Conservation (phyloP, 2,113 vertebrate genomes). For the Pollachius pollachius region DNA sequence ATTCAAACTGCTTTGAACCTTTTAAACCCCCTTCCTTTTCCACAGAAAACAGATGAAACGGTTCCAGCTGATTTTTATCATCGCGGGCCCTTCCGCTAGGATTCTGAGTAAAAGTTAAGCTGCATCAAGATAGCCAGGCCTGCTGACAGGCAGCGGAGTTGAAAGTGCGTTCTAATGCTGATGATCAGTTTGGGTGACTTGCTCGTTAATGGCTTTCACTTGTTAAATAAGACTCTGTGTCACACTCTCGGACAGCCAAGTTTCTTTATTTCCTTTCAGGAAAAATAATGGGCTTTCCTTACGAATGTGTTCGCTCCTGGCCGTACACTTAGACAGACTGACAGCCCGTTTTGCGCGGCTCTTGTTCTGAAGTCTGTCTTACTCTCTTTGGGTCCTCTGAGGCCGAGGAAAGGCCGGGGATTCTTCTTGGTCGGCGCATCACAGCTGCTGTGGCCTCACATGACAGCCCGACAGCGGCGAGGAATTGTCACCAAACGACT, state of each 20-base stretch:
- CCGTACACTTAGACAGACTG: slow-evolving; percentile 32
- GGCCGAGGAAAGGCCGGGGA: slow-evolving; percentile 18
- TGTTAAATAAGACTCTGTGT: slow-evolving; percentile 30
- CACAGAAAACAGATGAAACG: slow-evolving; percentile 60
- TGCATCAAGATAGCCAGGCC: slow-evolving; percentile 58
- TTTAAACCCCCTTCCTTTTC: slow-evolving; percentile 46
- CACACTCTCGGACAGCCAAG: slow-evolving; percentile 29
- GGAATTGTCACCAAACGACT: slow-evolving; percentile 39
- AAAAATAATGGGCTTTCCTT: slow-evolving; percentile 46
- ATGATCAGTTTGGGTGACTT: slow-evolving; percentile 65
- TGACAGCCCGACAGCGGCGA: slow-evolving; percentile 25
- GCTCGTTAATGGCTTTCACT: slow-evolving; percentile 62
- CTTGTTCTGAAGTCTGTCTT: slow-evolving; percentile 38
- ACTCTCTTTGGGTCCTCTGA: slow-evolving; percentile 28
- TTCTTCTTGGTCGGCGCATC: slow-evolving; percentile 14
- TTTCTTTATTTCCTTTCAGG: slow-evolving; percentile 45
- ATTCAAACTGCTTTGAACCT: slow-evolving; percentile 75
- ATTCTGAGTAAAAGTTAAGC: slow-evolving; percentile 57
- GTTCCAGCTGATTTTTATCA: slow-evolving; percentile 70
- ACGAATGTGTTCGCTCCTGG: slow-evolving; percentile 42
- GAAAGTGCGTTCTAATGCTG: slow-evolving; percentile 71
- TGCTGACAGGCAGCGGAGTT: slow-evolving; percentile 69
- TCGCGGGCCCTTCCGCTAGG: slow-evolving; percentile 49
- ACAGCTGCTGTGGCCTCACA: slow-evolving; percentile 6
- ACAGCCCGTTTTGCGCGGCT: slow-evolving; percentile 26